phyloP scores from a whole-genome alignment of 1,140 invertebrate species.

The Orchesella cincta region DNA sequence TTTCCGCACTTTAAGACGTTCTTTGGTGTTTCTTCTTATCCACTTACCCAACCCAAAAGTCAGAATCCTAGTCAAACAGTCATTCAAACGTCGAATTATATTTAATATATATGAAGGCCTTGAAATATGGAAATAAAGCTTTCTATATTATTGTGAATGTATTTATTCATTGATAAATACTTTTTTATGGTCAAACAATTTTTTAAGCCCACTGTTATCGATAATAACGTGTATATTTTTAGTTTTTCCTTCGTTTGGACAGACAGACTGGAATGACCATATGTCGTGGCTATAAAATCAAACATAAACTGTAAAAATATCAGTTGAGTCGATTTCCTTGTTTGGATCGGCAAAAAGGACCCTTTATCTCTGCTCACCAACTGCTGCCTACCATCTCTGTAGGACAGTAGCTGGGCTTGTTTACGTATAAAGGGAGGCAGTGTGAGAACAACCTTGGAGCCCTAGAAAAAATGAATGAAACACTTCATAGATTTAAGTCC shows the following conservation, averaged over 20 bases:
- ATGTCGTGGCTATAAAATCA: too few species aligned
- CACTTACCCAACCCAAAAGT: not conserved
- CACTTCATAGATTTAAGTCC: slow-evolving; percentile 16
- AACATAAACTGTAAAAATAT: not conserved
- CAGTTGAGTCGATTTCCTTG: not conserved
- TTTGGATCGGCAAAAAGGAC: not conserved
- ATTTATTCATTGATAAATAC: too few species aligned
- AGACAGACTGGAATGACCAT: too few species aligned
- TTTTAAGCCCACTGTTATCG: too few species aligned
- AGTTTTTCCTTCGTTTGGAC: too few species aligned
- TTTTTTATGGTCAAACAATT: too few species aligned
- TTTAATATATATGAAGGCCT: too few species aligned
- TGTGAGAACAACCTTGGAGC: slow-evolving; percentile 16
- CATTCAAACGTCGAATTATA: not conserved
- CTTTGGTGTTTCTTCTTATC: too few species aligned
- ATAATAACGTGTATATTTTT: too few species aligned
- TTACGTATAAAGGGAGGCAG: not conserved
- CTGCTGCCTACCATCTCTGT: not conserved
- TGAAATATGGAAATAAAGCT: too few species aligned
- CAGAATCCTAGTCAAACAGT: not conserved
- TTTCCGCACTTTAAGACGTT: too few species aligned
- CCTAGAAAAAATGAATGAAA: slow-evolving; percentile 19
- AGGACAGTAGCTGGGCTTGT: not conserved
- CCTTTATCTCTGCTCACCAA: slow-evolving; percentile 9
- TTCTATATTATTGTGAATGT: too few species aligned